These are phyloP conservation scores for Nezara viridula DNA, from an alignment of 2,888 invertebrate genomes.

Conservation along the genomic window DNA sequence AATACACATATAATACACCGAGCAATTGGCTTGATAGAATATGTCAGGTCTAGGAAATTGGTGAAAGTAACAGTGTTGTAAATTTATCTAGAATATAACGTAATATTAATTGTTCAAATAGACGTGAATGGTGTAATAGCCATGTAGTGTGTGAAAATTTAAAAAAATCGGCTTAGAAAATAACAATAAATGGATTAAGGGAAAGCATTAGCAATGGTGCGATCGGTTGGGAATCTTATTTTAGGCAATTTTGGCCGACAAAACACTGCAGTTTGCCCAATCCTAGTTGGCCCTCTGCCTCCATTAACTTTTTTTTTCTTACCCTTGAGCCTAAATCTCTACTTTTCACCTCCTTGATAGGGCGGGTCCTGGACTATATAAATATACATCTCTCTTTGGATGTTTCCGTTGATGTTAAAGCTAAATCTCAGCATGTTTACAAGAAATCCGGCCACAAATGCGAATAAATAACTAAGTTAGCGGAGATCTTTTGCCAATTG, in stretches of 20 bases:
- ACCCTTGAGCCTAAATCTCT: conserved; percentile 5
- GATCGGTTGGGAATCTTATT: conserved; percentile 1
- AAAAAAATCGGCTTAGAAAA: not conserved
- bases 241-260: conserved; percentile 42
- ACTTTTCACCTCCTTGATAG: not conserved
- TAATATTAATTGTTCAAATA: too few relatives aligned
- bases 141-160: not conserved
- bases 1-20: too few relatives aligned
- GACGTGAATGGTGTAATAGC: too few relatives aligned
- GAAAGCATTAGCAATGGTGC: not conserved
- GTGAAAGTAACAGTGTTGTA: too few relatives aligned
- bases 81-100: too few relatives aligned
- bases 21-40: too few relatives aligned
- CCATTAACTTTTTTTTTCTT: conserved; percentile 9
- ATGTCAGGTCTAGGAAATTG: too few relatives aligned
- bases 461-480: not conserved
- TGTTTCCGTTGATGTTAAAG: not conserved
- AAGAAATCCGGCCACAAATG: not conserved
- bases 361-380: not conserved
- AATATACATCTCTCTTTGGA: not conserved
- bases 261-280: conserved; percentile 38
- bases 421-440: not conserved
- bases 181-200: not conserved
- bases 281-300: conserved; percentile 10
- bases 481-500: not conserved